Percentiles rank a stretch among this genome's conserved stretches.
These are phyloP conservation scores for Halcyon chelicuti DNA, from an alignment of 2,797 vertebrate genomes.

Conservation along the genomic window DNA sequence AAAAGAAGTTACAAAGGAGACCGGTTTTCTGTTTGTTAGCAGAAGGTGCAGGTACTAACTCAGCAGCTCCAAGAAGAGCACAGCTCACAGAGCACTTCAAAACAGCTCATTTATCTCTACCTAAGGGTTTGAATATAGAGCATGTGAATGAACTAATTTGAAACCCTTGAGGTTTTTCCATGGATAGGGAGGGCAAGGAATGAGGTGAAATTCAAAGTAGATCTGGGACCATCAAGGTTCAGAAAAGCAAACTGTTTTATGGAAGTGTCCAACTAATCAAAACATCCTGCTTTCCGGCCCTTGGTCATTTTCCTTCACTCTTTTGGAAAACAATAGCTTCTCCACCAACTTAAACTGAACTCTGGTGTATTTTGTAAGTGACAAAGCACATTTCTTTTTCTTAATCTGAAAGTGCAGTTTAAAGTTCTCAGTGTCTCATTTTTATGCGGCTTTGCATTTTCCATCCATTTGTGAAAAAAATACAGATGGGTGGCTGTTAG, in stretches of 20 bases:
- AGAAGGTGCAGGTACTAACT: slow-evolving; percentile 51
- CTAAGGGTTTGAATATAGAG: background rate
- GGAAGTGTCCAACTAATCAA: background rate
- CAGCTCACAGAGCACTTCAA: background rate
- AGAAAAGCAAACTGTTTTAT: slow-evolving; percentile 2
- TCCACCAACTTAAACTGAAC: slow-evolving; percentile 1
- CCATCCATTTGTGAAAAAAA: slow-evolving; percentile 28
- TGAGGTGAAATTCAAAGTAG: background rate
- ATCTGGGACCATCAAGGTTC: background rate
- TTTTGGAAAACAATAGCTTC: slow-evolving; percentile 18
- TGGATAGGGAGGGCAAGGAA: background rate
- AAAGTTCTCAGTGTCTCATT: background rate
- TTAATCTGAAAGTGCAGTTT: background rate
- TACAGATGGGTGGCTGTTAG: background rate
- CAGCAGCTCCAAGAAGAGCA: slow-evolving; percentile 34
- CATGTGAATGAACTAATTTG: background rate
- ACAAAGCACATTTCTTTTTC: slow-evolving; percentile 23
- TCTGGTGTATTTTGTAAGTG: background rate
- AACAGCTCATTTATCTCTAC: background rate
- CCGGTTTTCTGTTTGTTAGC: background rate
- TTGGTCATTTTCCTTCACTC: background rate
- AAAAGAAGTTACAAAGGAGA: slow-evolving; percentile 52
- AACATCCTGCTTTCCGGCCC: background rate
- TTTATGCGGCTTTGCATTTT: slow-evolving; percentile 29
- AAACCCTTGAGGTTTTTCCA: background rate